Evolutionary conservation across 2,113 vertebrate species (phyloP), one percentile per base, ranked within the genome.

Genomic region (Vimba vimba): DNA sequence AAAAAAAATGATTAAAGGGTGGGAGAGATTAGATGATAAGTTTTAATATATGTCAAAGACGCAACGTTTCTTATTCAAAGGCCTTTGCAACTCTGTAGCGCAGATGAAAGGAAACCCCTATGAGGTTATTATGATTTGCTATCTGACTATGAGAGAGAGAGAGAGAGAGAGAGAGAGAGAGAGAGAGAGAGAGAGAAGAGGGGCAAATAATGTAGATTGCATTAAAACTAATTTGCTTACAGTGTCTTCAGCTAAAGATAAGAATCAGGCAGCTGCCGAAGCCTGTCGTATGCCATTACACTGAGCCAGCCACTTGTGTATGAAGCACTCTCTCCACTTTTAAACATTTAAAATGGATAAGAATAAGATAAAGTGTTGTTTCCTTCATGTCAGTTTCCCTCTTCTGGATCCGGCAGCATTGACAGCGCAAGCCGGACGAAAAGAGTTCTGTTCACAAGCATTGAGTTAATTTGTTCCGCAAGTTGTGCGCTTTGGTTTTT

Each of bases 181-280:
- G 36, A 47, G 21, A 83, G 8, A n/a, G 21, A 43, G 39, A 76
- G 4, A 7, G 59, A 84, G 57, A 83, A 74, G 71, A 75, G 25
- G 15, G 64, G 8, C 7, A 75, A 73, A 39, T 62, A 64, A 75
- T 50, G 52, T 12, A 76, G 52, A 89, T 85, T 82, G 59, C 79
- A 87, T 89, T 88, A 77, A 85, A 89, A 85, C 71, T 87, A 84
- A 90, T 87, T 89, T 86, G 86, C 84, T 84, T 84, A 73, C 74
- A 83, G 85, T 86, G 85, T 86, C 86, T 79, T 68, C 47, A 79
- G 86, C 39, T 62, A 27, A 36, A 80, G 89, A 89, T 90, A 84
- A 85, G 57, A 83, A 85, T 64, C 52, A 64, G 82, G 57, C 27
- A 77, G 79, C 68, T 77, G 30, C 47, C 1, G 50, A 88, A 25